Percentiles rank a stretch among this genome's conserved stretches.
phyloP scores from a whole-genome alignment of 2,888 invertebrate genomes.

The Cyclophora albipunctata region DNA sequence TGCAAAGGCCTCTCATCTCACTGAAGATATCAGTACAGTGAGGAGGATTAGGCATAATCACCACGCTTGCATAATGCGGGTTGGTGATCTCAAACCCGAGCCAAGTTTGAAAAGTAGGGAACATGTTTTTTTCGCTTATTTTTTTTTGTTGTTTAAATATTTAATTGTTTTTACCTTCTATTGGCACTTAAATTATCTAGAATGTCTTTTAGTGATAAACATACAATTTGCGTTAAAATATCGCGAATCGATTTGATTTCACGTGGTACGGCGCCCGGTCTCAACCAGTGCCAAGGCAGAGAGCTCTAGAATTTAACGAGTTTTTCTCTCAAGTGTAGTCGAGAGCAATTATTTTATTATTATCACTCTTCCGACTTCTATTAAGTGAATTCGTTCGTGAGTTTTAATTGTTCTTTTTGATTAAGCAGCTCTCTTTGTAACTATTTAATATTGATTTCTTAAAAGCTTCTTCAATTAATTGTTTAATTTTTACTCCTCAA shows the following conservation, averaged over 20 bases:
- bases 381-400: slow-evolving; percentile 35
- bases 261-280: background rate
- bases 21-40: no score
- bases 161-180: no score
- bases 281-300: slow-evolving; percentile 27
- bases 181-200: no score
- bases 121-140: no score
- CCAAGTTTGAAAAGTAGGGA: no score
- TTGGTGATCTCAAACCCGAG: no score
- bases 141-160: no score
- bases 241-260: slow-evolving; percentile 17
- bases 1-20: no score
- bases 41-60: no score
- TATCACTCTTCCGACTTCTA: slow-evolving; percentile 33
- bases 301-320: slow-evolving; percentile 64
- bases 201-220: no score
- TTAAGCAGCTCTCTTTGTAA: background rate
- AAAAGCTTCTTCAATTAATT: background rate
- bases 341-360: slow-evolving; percentile 52
- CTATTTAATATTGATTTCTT: slow-evolving; percentile 2
- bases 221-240: no score
- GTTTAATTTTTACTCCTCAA: background rate
- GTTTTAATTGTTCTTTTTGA: slow-evolving; percentile 39
- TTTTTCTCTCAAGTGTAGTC: slow-evolving; percentile 46
- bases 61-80: no score